Base-by-base conservation (phyloP, 2,797 vertebrate genomes). In the Ptychadena robeensis region DNA sequence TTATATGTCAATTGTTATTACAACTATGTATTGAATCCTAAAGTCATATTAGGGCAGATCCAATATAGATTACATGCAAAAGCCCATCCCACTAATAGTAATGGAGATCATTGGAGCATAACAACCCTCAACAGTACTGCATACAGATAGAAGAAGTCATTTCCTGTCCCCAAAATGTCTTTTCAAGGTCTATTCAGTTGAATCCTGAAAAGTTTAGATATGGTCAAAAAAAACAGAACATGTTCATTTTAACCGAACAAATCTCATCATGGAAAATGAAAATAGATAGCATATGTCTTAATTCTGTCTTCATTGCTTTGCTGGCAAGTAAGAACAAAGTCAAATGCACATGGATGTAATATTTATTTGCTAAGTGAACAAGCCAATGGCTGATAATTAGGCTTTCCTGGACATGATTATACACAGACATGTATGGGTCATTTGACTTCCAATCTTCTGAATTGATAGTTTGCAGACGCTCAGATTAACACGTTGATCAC, bases 311-410 rank as follows among this genome's bases (percentile, higher is more conserved):
- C n/a, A 80, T 70, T 75, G 83, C 10, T 74, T 0, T 44, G n/a
- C 35, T 77, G 83, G 67, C 3, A 82, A 79, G 81, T 81, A 27
- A 71, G 87, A 87, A 68, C 77, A 86, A 37, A 57, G 77, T 83
- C 70, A 86, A 87, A 74, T 81, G 66, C 83, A 68, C 11, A 32
- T 79, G 66, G 65, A 85, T 73, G 27, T 34, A 79, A 84, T 66
- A 53, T 40, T 79, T 71, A 48, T 61, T 71, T 25, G 5, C 71
- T 87, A 34, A 31, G 75, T 84, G 72, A 80, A 79, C 27, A 57
- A 83, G 83, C 72, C 65, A 71, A 79, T 82, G 64, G 37, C 63
- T 35, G 0, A 67, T n/a, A 48, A 34, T 57, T 14, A 22, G 18
- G n/a, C 30, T 67, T 34, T 32, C 31, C 30, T 34, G 64, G 38